Evolutionary conservation across 2,113 vertebrate species (phyloP).

Genomic region (Calidris pugnax): DNA sequence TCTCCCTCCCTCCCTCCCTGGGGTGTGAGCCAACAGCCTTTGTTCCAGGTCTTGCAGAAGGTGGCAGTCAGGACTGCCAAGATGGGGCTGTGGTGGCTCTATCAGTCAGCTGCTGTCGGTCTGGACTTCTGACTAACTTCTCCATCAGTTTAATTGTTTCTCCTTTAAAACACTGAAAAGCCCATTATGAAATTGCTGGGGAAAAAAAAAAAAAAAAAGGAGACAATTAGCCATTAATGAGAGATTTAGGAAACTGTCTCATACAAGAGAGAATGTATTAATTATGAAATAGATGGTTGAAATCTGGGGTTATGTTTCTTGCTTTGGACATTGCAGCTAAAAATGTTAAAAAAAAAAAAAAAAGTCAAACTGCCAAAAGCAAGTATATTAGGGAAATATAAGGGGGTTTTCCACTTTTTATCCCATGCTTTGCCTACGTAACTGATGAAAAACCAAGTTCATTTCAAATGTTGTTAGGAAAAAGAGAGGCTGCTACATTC

Average conservation of each 20-base stretch:
- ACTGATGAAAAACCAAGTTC: neutral
- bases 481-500: neutral
- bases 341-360: neutral
- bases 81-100: neutral
- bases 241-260: neutral
- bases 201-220: neutral
- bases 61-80: neutral
- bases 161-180: conserved; percentile 11
- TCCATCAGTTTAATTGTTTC: neutral
- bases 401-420: neutral
- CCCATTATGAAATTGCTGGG: neutral
- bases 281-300: neutral
- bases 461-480: neutral
- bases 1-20: too few relatives aligned
- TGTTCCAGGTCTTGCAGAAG: neutral
- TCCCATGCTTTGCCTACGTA: fast-evolving
- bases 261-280: neutral
- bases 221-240: neutral
- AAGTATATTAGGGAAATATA: neutral
- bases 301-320: neutral
- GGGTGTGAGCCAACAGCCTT: neutral
- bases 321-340: neutral
- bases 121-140: neutral
- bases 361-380: neutral
- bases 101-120: neutral